A percentile compares a stretch with the other conserved stretches of the same genome.
These are phyloP conservation scores for Chamaetylas fuelleborni DNA, from an alignment of 2,113 vertebrate genomes.

Conservation along the genomic window DNA sequence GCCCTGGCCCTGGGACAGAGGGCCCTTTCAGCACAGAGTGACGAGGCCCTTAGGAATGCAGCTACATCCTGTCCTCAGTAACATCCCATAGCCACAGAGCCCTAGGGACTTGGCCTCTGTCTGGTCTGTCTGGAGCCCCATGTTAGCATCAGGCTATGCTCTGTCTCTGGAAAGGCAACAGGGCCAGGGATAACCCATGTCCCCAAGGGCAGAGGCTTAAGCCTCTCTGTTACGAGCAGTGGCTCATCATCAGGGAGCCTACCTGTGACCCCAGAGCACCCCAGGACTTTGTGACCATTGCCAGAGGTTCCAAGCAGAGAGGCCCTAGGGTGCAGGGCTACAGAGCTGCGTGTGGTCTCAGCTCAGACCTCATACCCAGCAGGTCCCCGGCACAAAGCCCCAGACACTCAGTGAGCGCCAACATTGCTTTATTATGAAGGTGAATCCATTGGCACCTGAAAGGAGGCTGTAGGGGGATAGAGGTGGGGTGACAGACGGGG, in stretches of 20 bases:
- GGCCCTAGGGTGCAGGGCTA: not conserved
- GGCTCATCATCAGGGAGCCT: not conserved
- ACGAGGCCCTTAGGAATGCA: not conserved
- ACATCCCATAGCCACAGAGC: not conserved
- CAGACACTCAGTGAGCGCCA: not conserved
- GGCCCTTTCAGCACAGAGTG: not conserved
- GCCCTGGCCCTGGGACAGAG: not conserved
- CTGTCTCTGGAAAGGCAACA: not conserved
- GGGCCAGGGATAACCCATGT: not conserved
- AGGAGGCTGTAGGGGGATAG: not conserved
- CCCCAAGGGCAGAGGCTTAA: not conserved
- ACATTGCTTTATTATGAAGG: constrained; percentile 30
- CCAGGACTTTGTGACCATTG: accelerated
- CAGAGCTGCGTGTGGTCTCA: not conserved
- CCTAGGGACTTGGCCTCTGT: not conserved
- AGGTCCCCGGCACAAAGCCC: not conserved
- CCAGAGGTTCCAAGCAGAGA: not conserved
- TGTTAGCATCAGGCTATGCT: not conserved
- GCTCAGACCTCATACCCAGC: not conserved
- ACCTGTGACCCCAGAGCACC: not conserved
- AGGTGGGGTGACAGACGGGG: not conserved
- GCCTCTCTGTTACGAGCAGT: not conserved
- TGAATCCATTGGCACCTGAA: not conserved
- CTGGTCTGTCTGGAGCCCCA: accelerated
- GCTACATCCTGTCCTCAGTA: not conserved